Percentiles rank a stretch among this genome's conserved stretches.
Conservation (phyloP, 2,888 invertebrate species). For the Sinohyriopsis cumingii region DNA sequence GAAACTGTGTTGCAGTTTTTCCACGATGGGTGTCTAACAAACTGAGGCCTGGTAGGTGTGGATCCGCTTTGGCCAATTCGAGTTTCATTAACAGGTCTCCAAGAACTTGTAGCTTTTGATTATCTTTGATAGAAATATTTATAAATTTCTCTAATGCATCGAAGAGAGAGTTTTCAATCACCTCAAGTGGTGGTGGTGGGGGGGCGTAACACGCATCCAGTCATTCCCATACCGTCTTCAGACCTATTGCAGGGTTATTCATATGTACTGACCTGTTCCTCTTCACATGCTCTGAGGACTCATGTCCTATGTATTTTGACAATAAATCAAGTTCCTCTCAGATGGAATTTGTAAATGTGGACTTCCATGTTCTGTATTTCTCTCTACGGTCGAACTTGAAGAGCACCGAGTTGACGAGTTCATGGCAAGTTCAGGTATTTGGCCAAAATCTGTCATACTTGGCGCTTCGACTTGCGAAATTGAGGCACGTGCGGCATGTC, state of each 20-base stretch:
- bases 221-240: conserved; percentile 17
- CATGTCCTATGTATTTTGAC: conserved; percentile 19
- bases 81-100: too few species aligned
- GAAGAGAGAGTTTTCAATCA: too few species aligned
- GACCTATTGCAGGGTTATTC: conserved; percentile 8
- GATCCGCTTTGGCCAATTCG: conserved; percentile 7
- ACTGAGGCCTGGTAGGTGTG: neutral
- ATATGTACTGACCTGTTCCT: conserved; percentile 8
- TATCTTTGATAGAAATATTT: too few species aligned
- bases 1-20: conserved; percentile 17
- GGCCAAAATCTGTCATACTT: neutral
- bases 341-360: neutral
- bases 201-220: conserved; percentile 23
- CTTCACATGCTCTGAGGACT: conserved; percentile 6
- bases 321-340: conserved; percentile 22
- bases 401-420: neutral
- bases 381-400: neutral
- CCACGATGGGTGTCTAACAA: conserved; percentile 17
- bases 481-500: too few species aligned
- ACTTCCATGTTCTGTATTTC: neutral
- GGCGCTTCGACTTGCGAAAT: too few species aligned
- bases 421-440: neutral
- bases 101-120: too few species aligned
- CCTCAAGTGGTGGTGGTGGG: too few species aligned
- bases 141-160: too few species aligned